Base-by-base conservation (phyloP, 2,888 invertebrate species). In the Oscheius sp. region DNA sequence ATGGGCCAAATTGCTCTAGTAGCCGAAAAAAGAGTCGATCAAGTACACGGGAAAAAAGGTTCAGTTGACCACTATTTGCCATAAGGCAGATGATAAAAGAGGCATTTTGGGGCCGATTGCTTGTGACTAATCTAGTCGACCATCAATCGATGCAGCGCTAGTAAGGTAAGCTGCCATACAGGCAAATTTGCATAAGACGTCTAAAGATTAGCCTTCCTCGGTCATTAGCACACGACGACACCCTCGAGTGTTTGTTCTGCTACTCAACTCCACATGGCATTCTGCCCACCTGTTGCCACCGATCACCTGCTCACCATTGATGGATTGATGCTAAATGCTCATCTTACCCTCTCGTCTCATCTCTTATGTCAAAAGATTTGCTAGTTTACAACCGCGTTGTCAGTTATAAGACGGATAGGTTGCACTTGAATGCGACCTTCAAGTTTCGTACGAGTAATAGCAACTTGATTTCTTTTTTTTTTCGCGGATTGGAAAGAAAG, bases 181-280 rank as follows among this genome's bases (percentile, higher is more conserved):
- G 59, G 44, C 59, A 59, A 59, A 59, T 59, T 59, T 59, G 59
- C 59, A 59, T 59, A 59, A 59, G 59, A 59, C 59, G 59, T 59
- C 59, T 59, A 44, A 59, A 59, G 59, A 59, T 59, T 59, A 59
- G 59, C 59, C 59, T 62, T n/a, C 62, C 49, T 26, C 62, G 62
- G 47, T 47, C 62, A 47, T 47, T 62, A 49, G 62, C 47, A 62
- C 62, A 62, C 62, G 49, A 49, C 49, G 62, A 33, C 62, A 49
- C 49, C 49, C 47, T 32, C 9, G 49, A 62, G 62, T 62, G 62
- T 62, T 62, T 62, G 62, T 62, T 26, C 47, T 47, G 30, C 62
- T 32, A 62, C 62, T 62, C 62, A 20, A 32, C 33, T 62, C 62
- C 62, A 59, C 59, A 59, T 59, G 59, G 59, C 44, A 59, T 26